Evolutionary conservation across 2,113 vertebrate species (phyloP).

Genomic region (Puffinus mauretanicus): DNA sequence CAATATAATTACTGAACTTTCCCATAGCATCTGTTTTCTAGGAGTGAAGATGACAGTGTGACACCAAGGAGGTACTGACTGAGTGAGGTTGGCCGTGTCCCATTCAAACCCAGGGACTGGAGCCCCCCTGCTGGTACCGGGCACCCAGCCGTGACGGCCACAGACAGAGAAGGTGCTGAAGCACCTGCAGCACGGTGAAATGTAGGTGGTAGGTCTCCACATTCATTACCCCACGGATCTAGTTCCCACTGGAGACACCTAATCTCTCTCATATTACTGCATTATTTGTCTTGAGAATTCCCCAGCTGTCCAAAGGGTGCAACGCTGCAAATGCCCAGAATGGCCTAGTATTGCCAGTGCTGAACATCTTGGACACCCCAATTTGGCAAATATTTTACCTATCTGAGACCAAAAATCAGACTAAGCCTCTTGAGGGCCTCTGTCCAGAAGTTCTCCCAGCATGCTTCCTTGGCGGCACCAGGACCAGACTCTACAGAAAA

Average conservation of each 20-base stretch:
- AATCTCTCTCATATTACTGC: not conserved
- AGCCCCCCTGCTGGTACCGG: not conserved
- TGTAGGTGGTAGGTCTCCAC: not conserved
- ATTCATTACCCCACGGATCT: not conserved
- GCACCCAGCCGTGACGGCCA: not conserved
- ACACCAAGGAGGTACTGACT: not conserved
- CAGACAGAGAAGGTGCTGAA: not conserved
- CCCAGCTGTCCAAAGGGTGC: not conserved
- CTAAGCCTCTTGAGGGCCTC: not conserved
- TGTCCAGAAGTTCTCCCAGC: not conserved
- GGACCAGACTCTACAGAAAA: not conserved
- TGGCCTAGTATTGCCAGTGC: not conserved
- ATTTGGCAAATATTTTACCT: not conserved
- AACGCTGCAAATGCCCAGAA: not conserved
- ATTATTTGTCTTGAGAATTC: not conserved
- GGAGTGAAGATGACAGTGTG: not conserved
- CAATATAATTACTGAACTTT: not conserved
- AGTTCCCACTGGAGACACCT: not conserved
- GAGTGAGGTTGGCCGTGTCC: fast-evolving
- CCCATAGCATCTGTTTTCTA: not conserved
- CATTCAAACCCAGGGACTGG: fast-evolving
- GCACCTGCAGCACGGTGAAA: not conserved
- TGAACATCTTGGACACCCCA: not conserved
- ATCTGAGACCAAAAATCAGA: not conserved
- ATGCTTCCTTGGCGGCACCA: not conserved